phyloP scores from a whole-genome alignment of 2,113 vertebrate species.

The Mixornis gularis region DNA sequence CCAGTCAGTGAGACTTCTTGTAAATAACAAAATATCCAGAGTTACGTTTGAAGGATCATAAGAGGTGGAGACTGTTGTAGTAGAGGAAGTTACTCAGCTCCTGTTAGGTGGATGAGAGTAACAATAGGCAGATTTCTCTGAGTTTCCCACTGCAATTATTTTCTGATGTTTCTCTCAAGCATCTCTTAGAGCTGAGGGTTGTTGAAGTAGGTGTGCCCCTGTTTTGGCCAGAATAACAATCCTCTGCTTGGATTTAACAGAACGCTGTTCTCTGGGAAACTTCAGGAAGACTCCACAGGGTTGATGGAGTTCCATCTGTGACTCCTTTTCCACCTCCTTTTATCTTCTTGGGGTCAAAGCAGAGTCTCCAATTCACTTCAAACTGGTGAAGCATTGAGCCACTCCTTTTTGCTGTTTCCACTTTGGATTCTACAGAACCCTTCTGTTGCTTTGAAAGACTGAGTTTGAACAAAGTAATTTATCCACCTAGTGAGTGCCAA shows the following conservation, averaged over 20 bases:
- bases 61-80: not conserved
- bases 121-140: not conserved
- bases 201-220: not conserved
- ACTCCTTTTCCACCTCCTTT: not conserved
- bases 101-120: not conserved
- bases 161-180: not conserved
- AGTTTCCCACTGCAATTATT: fast-evolving
- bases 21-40: not conserved
- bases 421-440: not conserved
- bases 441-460: not conserved
- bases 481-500: not conserved
- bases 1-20: not conserved
- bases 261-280: not conserved
- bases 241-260: not conserved
- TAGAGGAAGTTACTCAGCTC: not conserved
- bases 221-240: not conserved
- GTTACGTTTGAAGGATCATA: not conserved
- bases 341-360: not conserved
- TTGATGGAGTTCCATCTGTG: not conserved
- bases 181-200: not conserved
- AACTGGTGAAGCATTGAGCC: not conserved
- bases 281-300: not conserved
- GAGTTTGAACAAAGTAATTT: not conserved
- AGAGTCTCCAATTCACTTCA: not conserved
- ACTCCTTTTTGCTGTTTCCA: not conserved